Base-by-base conservation (phyloP, 2,113 vertebrate species). In the Suncus etruscus region DNA sequence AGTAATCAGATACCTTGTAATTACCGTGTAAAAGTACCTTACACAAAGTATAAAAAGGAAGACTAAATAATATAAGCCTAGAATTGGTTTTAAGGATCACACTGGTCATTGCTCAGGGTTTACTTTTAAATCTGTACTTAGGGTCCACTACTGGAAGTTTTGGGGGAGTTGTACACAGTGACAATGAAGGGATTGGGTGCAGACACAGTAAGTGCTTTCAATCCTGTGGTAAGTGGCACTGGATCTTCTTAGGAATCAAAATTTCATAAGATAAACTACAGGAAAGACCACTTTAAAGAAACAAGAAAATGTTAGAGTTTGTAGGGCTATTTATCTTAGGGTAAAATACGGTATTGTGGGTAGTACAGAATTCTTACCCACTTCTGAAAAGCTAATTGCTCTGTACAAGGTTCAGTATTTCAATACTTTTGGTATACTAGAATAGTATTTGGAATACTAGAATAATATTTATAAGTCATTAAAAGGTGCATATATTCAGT, bases 241-340 rank as follows among this genome's bases (percentile, higher is more conserved):
- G 29, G 51, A 54, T 69, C 47, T 70, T 11, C 72, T 51, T 45
- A 86, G 63, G 87, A 93, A 89, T 58, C 31, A 92, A 29, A 6
- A 65, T 80, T 8, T 48, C 88, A 58, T 85, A 83, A 76, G 61
- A 79, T 61, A 54, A 29, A 83, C 75, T 61, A 77, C 0, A 69
- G n/a, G 12, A 70, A 39, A 89, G 31, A 45, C 69, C 50, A 69
- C 16, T 74, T 84, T 91, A 14, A 27, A 61, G 12, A 94, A 85
- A 91, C 29, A 76, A 7, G 48, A 78, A 92, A 84, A 65, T 88
- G 39, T 63, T 65, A 77, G 50, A 45, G 12, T 0, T 31, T 66
- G 48, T 27, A 9, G 39, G 24, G 1, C 11, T 82, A 4, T 45
- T 65, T 61, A 72, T 18, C 45, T 18, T 77, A 66, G 29, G 27